Conservation (phyloP, 2,113 vertebrate species). For the Spea bombifrons region DNA sequence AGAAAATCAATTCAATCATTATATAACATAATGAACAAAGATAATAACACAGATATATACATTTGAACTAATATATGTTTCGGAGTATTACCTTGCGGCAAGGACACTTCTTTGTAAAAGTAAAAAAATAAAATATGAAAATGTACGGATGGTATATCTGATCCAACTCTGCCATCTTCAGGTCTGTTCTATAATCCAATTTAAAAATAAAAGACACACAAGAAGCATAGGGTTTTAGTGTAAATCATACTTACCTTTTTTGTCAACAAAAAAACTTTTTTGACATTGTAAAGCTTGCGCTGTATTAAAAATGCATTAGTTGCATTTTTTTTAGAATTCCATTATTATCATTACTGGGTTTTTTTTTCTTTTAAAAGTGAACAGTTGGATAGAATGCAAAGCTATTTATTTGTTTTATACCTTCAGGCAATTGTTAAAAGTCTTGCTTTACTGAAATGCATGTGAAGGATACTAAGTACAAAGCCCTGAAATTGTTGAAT, state of each 20-base stretch:
- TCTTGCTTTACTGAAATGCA: not conserved
- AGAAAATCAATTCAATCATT: too few relatives aligned
- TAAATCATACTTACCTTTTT: not conserved
- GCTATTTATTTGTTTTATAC: not conserved
- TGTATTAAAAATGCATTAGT: not conserved
- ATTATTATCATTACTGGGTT: not conserved
- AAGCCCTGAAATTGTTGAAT: not conserved
- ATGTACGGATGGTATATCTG: not conserved
- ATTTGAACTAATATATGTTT: not conserved
- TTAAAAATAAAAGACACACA: not conserved
- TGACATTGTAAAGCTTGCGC: not conserved
- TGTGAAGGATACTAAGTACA: not conserved
- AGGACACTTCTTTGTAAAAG: slow-evolving; percentile 24
- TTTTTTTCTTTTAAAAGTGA: not conserved
- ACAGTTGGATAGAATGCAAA: not conserved
- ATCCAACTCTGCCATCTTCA: slow-evolving; percentile 16
- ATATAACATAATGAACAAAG: too few relatives aligned
- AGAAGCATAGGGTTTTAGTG: not conserved
- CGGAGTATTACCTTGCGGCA: slow-evolving; percentile 25
- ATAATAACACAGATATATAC: too few relatives aligned
- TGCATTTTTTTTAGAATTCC: not conserved
- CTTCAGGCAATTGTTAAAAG: not conserved
- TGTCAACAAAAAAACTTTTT: not conserved
- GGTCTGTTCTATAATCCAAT: not conserved
- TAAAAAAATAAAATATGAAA: not conserved